Evolutionary conservation across 64 coral and sea anemone genomes (phyloP).

Genomic region (Dendrophyllia cribrosa): DNA sequence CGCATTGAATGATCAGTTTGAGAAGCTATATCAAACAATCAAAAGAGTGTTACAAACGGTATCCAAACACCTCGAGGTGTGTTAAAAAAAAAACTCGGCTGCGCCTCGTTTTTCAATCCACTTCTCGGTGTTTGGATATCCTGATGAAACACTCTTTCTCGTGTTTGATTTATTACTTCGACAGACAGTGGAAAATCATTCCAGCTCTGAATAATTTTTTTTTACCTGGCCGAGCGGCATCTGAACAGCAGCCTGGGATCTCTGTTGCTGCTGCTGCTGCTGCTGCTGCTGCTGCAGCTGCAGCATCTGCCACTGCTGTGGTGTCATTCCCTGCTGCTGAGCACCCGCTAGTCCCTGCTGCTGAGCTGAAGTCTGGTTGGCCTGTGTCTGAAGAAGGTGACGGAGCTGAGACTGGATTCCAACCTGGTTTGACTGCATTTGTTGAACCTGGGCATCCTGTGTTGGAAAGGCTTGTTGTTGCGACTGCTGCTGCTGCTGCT

Average conservation of each 20-base stretch:
- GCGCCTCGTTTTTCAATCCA: too few species aligned
- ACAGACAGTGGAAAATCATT: too few species aligned
- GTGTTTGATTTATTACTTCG: too few species aligned
- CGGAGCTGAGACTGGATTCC: constrained; percentile 35
- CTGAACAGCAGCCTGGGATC: constrained; percentile 24
- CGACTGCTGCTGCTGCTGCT: neutral
- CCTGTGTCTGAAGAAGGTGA: constrained; percentile 39
- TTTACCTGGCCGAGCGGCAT: constrained; percentile 51
- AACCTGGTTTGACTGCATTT: constrained; percentile 10
- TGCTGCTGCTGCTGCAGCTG: constrained; percentile 62
- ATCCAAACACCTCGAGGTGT: too few species aligned
- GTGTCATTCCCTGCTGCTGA: neutral
- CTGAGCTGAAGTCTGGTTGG: constrained; percentile 44
- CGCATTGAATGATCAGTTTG: too few species aligned
- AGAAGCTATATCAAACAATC: too few species aligned
- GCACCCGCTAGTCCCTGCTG: constrained; percentile 12
- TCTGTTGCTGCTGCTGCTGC: constrained; percentile 68
- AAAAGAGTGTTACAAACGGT: too few species aligned
- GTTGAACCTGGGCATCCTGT: constrained; percentile 22
- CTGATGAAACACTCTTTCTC: too few species aligned
- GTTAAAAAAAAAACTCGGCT: too few species aligned
- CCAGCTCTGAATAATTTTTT: neutral
- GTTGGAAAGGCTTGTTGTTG: constrained; percentile 12
- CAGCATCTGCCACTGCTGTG: constrained; percentile 7
- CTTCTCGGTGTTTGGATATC: too few species aligned